Evolutionary conservation across 2,888 invertebrate genomes (phyloP).

Genomic region (Thymelicus sylvestris): DNA sequence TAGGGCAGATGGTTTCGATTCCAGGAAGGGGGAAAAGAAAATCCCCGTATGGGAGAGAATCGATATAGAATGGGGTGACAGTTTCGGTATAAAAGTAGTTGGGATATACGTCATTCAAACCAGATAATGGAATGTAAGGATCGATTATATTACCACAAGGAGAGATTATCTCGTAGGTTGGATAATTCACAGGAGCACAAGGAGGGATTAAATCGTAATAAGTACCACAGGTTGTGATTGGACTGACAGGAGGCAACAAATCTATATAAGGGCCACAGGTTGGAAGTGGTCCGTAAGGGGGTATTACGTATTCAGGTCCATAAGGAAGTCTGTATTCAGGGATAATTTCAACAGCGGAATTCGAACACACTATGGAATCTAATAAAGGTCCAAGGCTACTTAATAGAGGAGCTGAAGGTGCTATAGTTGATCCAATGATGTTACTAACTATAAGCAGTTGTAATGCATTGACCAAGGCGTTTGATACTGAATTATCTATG

Average conservation of each 20-base stretch:
- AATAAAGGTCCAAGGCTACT: constrained; percentile 38
- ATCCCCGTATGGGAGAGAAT: constrained; percentile 7
- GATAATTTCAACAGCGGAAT: constrained; percentile 33
- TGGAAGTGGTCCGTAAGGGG: not conserved
- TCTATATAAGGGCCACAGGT: constrained; percentile 5
- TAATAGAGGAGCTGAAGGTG: constrained; percentile 32
- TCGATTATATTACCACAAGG: constrained; percentile 13
- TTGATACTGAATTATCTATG: constrained; percentile 63
- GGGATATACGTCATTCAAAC: constrained; percentile 36
- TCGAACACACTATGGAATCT: constrained; percentile 32
- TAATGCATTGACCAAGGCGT: constrained; percentile 63
- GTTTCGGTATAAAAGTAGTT: constrained; percentile 16
- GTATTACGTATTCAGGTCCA: constrained; percentile 17
- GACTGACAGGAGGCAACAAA: not conserved
- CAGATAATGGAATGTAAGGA: constrained; percentile 12
- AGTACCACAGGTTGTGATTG: not conserved
- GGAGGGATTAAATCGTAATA: not conserved
- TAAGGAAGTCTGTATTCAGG: constrained; percentile 18
- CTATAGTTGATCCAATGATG: constrained; percentile 51
- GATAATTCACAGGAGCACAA: not conserved
- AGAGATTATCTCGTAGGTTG: constrained; percentile 5
- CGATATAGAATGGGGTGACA: constrained; percentile 11
- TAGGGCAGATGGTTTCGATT: constrained; percentile 7
- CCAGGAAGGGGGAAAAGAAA: constrained; percentile 1
- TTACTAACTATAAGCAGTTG: constrained; percentile 67